These are phyloP conservation scores for Phymatocera aterrima DNA, from an alignment of 2,888 invertebrate species.

Conservation along the genomic window DNA sequence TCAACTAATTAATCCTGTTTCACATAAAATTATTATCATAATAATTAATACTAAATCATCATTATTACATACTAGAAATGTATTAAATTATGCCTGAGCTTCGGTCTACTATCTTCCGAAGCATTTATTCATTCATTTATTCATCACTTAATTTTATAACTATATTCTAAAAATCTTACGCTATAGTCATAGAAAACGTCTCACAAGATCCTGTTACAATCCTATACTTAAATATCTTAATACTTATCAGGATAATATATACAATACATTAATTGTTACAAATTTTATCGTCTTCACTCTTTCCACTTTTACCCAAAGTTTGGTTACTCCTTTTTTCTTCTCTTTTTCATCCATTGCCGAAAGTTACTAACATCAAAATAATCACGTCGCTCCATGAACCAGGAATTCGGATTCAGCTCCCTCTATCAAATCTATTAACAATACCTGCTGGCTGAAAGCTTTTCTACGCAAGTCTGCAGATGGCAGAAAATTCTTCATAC, in stretches of 20 bases:
- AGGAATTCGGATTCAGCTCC: not conserved
- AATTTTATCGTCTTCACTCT: not conserved
- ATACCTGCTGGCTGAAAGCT: not conserved
- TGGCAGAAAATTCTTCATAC: not conserved
- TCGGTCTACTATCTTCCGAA: conserved; percentile 1
- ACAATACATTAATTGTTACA: conserved; percentile 5
- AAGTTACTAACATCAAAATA: conserved; percentile 3
- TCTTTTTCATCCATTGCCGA: not conserved
- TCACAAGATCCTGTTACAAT: conserved; percentile 20
- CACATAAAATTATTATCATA: not conserved
- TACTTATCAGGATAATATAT: conserved; percentile 7
- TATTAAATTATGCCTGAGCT: conserved; percentile 40
- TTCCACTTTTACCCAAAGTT: not conserved
- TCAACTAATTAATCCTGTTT: too few relatives aligned
- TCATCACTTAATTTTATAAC: too few relatives aligned
- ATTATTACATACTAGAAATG: conserved; percentile 31
- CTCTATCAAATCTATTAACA: not conserved
- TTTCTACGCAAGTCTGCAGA: too few relatives aligned
- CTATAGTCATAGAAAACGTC: conserved; percentile 37
- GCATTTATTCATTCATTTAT: too few relatives aligned
- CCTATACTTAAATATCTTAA: conserved; percentile 7
- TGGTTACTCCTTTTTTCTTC: not conserved
- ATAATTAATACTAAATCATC: conserved; percentile 17
- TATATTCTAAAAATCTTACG: conserved; percentile 32
- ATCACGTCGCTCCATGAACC: not conserved